Evolutionary conservation across 2,113 vertebrate genomes (phyloP).

Genomic region (Rhynchomys soricoides): DNA sequence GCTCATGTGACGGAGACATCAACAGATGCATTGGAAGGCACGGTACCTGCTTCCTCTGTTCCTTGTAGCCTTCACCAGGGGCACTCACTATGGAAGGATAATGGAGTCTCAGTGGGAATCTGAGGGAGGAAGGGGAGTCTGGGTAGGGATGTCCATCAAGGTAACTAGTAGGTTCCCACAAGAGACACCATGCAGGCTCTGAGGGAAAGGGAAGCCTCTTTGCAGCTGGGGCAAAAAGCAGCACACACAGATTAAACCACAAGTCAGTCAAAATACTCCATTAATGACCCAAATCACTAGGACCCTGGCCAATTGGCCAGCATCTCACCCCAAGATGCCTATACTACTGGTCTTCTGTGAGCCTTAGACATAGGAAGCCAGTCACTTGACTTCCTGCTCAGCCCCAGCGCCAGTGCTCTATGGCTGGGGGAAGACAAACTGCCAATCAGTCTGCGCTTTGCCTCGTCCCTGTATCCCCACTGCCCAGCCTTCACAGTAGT

Average conservation of each 20-base stretch:
- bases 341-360: fast-evolving
- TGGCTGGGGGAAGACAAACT: neutral
- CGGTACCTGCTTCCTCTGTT: fast-evolving
- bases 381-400: neutral
- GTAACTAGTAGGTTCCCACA: neutral
- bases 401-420: fast-evolving
- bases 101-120: neutral
- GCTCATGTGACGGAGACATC: neutral
- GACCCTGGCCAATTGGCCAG: neutral
- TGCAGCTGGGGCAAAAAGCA: neutral
- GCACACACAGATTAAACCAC: neutral
- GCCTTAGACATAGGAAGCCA: too few species aligned
- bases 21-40: fast-evolving
- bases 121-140: neutral
- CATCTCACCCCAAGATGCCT: neutral
- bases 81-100: fast-evolving
- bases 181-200: fast-evolving
- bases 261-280: too few species aligned
- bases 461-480: too few species aligned
- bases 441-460: neutral
- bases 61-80: fast-evolving
- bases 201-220: neutral
- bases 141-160: neutral
- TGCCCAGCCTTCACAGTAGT: too few species aligned
- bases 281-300: neutral